Evolutionary conservation across 2,797 vertebrate species (phyloP), one percentile per base, ranked within the genome.

Genomic region (Bufotes viridis): DNA sequence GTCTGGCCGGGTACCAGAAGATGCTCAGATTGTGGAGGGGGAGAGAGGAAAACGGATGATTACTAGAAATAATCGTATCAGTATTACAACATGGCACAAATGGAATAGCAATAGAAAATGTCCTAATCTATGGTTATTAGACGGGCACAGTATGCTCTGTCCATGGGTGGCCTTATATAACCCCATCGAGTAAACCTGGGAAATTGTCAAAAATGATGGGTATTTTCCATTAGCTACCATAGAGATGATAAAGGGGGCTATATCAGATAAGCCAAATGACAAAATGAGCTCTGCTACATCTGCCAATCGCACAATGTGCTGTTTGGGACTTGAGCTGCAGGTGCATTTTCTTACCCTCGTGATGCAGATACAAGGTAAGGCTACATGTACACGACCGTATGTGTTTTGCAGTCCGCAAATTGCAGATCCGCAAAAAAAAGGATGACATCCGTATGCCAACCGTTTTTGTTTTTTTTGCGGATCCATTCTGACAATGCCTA

Each of bases 1-100:
- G 87, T 75, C 87, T 85, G 87, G 87, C 87, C 76, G 82, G 82
- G 87, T 85, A 88, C 82, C 87, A 88, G 82, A 75, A 22, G 82
- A 85, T 81, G 87, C 67, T 20, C 67, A 34, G 78, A 70, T 78
- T 74, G n/a, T 65, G 84, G 76, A 78, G 20, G n/a, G 60, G n/a
- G 60, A 81, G 29, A 70, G 49, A 69, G 22, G 53, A 57, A 29
- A 57, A 55, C 85, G 70, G 67, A 72, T 85, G 22, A 74, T 76
- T 76, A 8, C 22, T 63, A 76, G 18, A 61, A 53, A 84, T 53
- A 67, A 51, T 60, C 26, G 0, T 58, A 12, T 49, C 75, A 75
- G 20, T 34, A 84, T 75, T 75, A 72, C 53, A 72, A 60, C 6
- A 57, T 9, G n/a, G 10, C 42, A n/a, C 20, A 75, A 76, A n/a